Base-by-base conservation (phyloP, 2,888 invertebrate species). In the Orthosia gracilis region DNA sequence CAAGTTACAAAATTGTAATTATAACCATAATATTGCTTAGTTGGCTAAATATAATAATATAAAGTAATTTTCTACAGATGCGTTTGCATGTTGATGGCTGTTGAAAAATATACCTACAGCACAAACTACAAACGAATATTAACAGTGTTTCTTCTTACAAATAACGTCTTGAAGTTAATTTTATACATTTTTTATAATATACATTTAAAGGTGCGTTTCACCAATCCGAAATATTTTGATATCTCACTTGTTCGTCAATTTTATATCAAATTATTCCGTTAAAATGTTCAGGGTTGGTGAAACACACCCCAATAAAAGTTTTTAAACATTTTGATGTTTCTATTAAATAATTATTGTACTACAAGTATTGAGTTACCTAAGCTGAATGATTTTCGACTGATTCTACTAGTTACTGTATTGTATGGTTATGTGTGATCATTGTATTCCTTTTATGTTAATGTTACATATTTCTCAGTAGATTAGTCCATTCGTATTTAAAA, bases 371-470 rank as follows among this genome's bases (percentile, higher is more conserved):
- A 89, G 89, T 90, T 89, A 90, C 93, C 93, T 92, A 91, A 88
- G 89, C 89, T 91, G 89, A 86, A 89, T 92, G 88, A 80, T 83
- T 92, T 92, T 91, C 86, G 94, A 94, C 92, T 94, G 94, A 93
- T 90, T 91, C 87, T 82, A 86, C 80, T 80, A 88, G 84, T 87
- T 85, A 87, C 82, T 86, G 80, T 73, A 79, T 70, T 86, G 80
- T 73, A 79, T 70, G 76, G 84, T 87, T 83, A 87, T 82, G 86
- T 83, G 88, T 91, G 89, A 90, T 88, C 87, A 89, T 90, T 91
- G 79, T 91, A 91, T 88, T 85, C 79, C 83, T 89, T n/a, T 89
- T 91, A 89, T 82, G 84, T 90, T 87, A 87, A 90, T 86, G 87
- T 91, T 90, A 89, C 79, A 86, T 89, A 91, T 90, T 87, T 93